A percentile compares a stretch with the other conserved stretches of the same genome.
Conservation (phyloP, 2,797 vertebrate genomes). For the Tragopan temminckii region DNA sequence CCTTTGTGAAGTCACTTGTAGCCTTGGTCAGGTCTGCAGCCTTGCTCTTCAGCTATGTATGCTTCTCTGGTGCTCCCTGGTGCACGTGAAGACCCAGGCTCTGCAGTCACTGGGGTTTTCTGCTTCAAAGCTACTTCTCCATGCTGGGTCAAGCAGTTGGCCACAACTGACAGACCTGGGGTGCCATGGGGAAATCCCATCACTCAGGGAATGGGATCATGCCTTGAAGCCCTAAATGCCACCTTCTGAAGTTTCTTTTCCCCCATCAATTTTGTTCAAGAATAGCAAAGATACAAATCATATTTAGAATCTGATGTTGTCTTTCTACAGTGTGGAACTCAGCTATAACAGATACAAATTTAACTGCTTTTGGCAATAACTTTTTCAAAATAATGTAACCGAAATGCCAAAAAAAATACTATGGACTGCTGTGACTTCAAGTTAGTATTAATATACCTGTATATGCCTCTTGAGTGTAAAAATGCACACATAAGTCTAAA, state of each 20-base stretch:
- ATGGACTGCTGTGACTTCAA: constrained; percentile 2
- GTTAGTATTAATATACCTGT: constrained; percentile 9
- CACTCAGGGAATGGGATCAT: not conserved
- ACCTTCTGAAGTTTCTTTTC: not conserved
- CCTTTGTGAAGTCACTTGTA: not conserved
- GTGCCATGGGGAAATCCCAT: not conserved
- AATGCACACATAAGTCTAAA: not conserved
- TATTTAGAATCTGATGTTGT: not conserved
- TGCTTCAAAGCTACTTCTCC: not conserved
- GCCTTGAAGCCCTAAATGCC: not conserved
- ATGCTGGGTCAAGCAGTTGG: fast-evolving
- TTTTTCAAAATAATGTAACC: constrained; percentile 16
- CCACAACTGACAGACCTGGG: not conserved
- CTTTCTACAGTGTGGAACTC: constrained; percentile 2
- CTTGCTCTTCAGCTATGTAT: not conserved
- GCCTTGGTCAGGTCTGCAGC: not conserved
- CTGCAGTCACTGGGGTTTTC: not conserved
- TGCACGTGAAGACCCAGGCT: not conserved
- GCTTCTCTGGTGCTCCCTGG: not conserved
- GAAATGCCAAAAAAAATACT: not conserved
- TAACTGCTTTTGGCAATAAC: constrained; percentile 9
- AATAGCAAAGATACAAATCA: constrained; percentile 15
- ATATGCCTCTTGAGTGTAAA: not conserved
- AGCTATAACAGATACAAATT: constrained; percentile 20
- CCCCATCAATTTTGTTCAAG: not conserved